Evolutionary conservation across 2,113 vertebrate species (phyloP).

Genomic region (Thymallus thymallus): DNA sequence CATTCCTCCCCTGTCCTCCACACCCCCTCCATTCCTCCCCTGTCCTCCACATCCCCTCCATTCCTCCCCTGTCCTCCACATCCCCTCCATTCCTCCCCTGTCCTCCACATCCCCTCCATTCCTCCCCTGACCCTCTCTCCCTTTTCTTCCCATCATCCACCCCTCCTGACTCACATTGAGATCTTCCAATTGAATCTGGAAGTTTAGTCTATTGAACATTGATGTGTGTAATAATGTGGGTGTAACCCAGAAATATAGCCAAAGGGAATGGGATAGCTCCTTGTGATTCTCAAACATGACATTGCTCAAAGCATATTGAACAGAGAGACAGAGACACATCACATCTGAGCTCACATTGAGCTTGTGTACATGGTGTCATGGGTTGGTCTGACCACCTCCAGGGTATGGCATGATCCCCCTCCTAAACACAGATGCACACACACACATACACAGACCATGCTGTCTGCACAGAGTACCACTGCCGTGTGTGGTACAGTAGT

Average conservation of each 20-base stretch:
- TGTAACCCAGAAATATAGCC: no score
- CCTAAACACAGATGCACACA: background rate
- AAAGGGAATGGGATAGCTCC: no score
- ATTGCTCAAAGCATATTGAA: no score
- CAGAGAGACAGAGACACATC: no score
- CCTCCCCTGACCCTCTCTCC: background rate
- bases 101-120: background rate
- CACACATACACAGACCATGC: background rate
- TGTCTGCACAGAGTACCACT: background rate
- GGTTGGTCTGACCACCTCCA: background rate
- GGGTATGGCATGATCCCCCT: conserved; percentile 1
- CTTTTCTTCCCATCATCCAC: conserved; percentile 1
- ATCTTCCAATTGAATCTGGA: background rate
- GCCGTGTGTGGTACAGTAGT: background rate
- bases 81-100: background rate
- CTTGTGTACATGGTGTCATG: background rate
- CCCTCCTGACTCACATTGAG: background rate
- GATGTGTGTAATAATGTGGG: background rate
- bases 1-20: background rate
- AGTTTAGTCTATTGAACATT: background rate
- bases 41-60: background rate
- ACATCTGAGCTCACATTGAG: no score
- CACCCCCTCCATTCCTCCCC: no score
- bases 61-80: background rate
- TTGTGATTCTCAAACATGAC: no score